Evolutionary conservation across 2,888 invertebrate species (phyloP).

Genomic region (Ormyrus rosae): DNA sequence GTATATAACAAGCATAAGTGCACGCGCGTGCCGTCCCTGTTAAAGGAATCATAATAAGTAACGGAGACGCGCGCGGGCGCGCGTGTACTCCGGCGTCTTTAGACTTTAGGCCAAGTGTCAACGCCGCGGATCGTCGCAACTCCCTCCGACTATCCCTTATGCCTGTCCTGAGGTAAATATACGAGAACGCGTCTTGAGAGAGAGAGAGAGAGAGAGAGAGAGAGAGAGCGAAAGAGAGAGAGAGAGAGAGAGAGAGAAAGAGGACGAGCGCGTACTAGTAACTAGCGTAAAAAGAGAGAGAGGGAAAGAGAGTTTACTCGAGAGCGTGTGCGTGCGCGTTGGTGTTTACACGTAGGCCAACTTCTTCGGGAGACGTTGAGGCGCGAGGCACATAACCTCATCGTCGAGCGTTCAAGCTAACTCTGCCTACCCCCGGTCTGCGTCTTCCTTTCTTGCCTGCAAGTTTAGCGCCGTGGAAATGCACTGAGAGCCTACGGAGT

Average conservation of each 20-base stretch:
- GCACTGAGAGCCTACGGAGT: too few species aligned
- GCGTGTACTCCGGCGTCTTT: background rate
- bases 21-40: background rate
- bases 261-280: too few species aligned
- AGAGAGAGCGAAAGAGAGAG: too few species aligned
- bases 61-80: background rate
- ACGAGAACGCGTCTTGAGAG: background rate
- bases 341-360: constrained; percentile 14
- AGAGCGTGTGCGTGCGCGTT: background rate
- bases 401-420: background rate
- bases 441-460: background rate
- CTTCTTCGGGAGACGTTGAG: constrained; percentile 7
- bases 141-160: constrained; percentile 24
- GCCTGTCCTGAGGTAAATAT: constrained; percentile 49
- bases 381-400: constrained; percentile 43
- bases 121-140: constrained; percentile 2
- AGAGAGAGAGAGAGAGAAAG: too few species aligned
- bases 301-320: too few species aligned
- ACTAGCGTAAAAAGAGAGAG: too few species aligned
- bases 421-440: background rate
- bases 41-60: background rate
- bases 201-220: too few species aligned
- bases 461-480: too few species aligned
- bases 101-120: constrained; percentile 14
- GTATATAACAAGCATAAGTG: too few species aligned